Evolutionary conservation across 2,888 invertebrate species (phyloP), one percentile per base, ranked within the genome.

Genomic region (Villa cingulata): DNA sequence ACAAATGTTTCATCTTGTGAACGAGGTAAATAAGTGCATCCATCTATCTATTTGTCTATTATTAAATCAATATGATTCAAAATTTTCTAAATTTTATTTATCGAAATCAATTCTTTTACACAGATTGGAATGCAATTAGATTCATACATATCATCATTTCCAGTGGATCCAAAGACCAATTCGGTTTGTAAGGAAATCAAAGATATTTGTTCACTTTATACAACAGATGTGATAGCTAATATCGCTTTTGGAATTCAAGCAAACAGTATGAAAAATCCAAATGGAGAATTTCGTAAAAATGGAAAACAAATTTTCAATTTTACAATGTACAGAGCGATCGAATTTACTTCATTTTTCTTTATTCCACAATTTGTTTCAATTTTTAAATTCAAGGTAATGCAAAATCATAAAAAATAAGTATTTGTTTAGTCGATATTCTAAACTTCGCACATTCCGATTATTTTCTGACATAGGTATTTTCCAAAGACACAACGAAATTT

Each of bases 221-320:
- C 62, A 4, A 65, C 66, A 0, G 68, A 68, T 48, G 58, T 64
- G 3, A 68, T 68, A 10, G 63, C 66, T 0, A 57, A 59, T 1
- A 60, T 62, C n/a, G 68, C 68, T 0, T 68, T 57, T 54, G 68
- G 68, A 0, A 50, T 68, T 14, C 56, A 59, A 2, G 65, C 64
- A 0, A 61, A 68, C 17, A 61, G 64, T 20, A 41, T 68, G 1
- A 45, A 58, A 29, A 59, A 68, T 56, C 62, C 65, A 0, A 49
- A 65, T 15, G 57, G 54, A 0, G 66, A 66, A 34, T 68, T 68
- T 41, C 59, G 62, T 10, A 20, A 18, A 3, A 55, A 60, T 16
- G 64, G 65, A 2, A 56, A 56, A 4, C 50, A 57, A 32, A 15
- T 65, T 0, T 58, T 67, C 0, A 39, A 46, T 1, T 57, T 62